Percentiles rank a stretch among this genome's conserved stretches.
These are phyloP conservation scores for Pocillopora meandrina DNA, from an alignment of 92 coral and sea anemone genomes.

Conservation along the genomic window DNA sequence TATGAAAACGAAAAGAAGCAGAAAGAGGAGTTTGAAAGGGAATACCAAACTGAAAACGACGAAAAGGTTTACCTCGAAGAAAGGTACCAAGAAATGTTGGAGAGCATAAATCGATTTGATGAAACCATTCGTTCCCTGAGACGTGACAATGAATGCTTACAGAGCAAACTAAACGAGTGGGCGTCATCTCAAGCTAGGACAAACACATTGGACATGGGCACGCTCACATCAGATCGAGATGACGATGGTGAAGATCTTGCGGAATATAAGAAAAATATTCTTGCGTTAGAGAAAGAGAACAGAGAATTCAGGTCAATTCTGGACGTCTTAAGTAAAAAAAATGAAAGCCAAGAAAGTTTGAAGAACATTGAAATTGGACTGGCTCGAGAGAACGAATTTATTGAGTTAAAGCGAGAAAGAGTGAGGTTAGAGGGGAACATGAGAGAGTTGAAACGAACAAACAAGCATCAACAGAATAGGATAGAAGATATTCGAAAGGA, in stretches of 20 bases:
- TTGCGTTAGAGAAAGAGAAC: constrained; percentile 77
- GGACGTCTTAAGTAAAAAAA: constrained; percentile 67
- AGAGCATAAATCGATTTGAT: constrained; percentile 66
- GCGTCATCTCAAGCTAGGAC: constrained; percentile 30
- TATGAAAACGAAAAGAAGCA: constrained; percentile 74
- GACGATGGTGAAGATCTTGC: constrained; percentile 38
- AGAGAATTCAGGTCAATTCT: constrained; percentile 79
- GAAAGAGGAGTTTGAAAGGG: constrained; percentile 77
- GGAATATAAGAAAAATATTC: constrained; percentile 67
- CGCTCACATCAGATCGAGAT: constrained; percentile 1
- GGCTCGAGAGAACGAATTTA: constrained; percentile 69
- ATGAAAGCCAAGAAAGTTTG: constrained; percentile 55
- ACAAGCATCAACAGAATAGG: constrained; percentile 68
- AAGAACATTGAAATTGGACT: constrained; percentile 69
- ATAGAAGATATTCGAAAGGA: constrained; percentile 74
- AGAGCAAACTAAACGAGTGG: constrained; percentile 63
- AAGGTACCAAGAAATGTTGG: constrained; percentile 58
- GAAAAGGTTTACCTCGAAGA: constrained; percentile 72
- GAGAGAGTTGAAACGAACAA: constrained; percentile 67
- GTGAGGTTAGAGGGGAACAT: constrained; percentile 61
- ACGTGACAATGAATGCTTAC: constrained; percentile 72
- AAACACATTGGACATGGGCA: constrained; percentile 9
- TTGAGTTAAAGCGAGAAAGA: constrained; percentile 67
- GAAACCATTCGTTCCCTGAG: constrained; percentile 76
- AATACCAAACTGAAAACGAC: constrained; percentile 63